Conservation (phyloP, 2,113 vertebrate species). For the Mugil cephalus region DNA sequence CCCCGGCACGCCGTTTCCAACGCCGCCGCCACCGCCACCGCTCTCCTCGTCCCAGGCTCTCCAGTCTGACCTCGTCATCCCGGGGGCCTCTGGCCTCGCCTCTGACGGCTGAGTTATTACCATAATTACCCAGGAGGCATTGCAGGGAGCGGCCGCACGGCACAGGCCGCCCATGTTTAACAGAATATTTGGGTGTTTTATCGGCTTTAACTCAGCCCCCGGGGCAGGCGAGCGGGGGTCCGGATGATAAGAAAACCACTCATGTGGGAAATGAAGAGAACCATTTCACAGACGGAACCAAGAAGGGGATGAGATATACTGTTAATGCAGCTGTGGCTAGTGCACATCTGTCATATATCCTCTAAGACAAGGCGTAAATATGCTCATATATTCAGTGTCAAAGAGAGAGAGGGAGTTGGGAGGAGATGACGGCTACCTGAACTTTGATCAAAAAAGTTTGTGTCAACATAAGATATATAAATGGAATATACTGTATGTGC, state of each 20-base stretch:
- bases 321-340: slow-evolving; percentile 71
- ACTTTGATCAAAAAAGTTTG: slow-evolving; percentile 26
- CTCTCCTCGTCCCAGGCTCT: slow-evolving; percentile 52
- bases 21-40: slow-evolving; percentile 27
- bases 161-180: slow-evolving; percentile 79
- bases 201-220: slow-evolving; percentile 76
- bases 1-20: slow-evolving; percentile 37
- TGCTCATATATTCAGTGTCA: slow-evolving; percentile 74
- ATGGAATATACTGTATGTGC: too few species aligned
- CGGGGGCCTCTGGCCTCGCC: slow-evolving; percentile 76
- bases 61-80: slow-evolving; percentile 76
- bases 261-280: slow-evolving; percentile 80
- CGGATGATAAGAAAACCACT: slow-evolving; percentile 80
- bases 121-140: slow-evolving; percentile 82
- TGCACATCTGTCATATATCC: slow-evolving; percentile 72
- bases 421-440: slow-evolving; percentile 28
- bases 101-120: slow-evolving; percentile 82
- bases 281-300: slow-evolving; percentile 65
- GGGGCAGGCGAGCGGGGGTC: slow-evolving; percentile 61
- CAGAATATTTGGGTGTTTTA: slow-evolving; percentile 84
- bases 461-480: slow-evolving; percentile 25
- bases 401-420: slow-evolving; percentile 42
- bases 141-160: slow-evolving; percentile 66
- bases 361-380: slow-evolving; percentile 76
- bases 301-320: slow-evolving; percentile 74